Base-by-base conservation (phyloP, 2,113 vertebrate genomes). In the Trogon melanurus region DNA sequence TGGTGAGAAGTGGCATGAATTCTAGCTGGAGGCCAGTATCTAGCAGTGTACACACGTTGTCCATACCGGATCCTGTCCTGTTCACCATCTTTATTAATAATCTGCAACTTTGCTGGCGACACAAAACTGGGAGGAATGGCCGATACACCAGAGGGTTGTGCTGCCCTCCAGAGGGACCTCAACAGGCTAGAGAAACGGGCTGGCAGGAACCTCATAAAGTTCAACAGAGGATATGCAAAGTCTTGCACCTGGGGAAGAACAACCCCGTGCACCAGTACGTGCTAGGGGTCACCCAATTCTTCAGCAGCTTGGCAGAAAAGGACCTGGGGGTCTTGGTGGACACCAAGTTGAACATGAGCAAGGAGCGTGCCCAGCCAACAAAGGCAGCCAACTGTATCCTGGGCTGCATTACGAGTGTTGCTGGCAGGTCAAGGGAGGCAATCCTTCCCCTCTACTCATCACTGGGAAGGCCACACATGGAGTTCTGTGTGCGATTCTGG, bases 1-100 rank as follows among this genome's bases (percentile, higher is more conserved):
- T 0, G 10, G 16, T 11, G 56, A 66, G 13, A 36, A 47, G 16
- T 3, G 9, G 44, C 13, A 58, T 4, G 3, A 53, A 69, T 20
- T 29, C 13, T 22, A 25, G 47, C 0, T 53, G 34, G 51, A 79
- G 78, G 56, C 47, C 81, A 87, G 51, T 5, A 67, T 65, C 48
- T 36, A 82, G 56, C 30, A 45, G 66, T 11, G 36, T 61, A 71
- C 78, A n/a, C 16, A 57, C 65, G 66, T 38, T 64, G 44, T 82
- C 61, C 75, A 26, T n/a, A 23, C 20, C 21, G 50, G 27, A 44
- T 75, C 51, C 78, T 72, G 26, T 56, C 66, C 93, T 75, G 30
- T 41, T 79, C 48, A 91, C 91, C 26, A 82, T 48, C 90, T 94
- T 94, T 96, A 96, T 97, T 97, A 91, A 67, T 1, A 11, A 76